phyloP scores from a whole-genome alignment of 1,140 invertebrate genomes.

The Platyscapa corneri region DNA sequence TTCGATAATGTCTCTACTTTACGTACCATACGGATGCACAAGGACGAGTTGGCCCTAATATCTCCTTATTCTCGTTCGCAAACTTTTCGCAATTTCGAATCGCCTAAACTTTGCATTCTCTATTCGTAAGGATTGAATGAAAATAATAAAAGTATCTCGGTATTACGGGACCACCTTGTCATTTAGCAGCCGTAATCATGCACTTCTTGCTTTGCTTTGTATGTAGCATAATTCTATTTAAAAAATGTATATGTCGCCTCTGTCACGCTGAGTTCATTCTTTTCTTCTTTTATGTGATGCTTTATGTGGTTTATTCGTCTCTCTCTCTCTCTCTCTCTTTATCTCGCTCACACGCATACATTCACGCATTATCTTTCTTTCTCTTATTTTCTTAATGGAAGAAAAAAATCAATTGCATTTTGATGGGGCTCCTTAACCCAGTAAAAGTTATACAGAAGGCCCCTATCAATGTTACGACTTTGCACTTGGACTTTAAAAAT shows the following conservation, averaged over 20 bases:
- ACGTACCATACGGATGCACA: slow-evolving; percentile 61
- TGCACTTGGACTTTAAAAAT: slow-evolving; percentile 44
- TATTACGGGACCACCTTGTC: slow-evolving; percentile 59
- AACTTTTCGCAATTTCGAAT: slow-evolving; percentile 3
- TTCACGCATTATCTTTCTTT: slow-evolving; percentile 26
- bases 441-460: slow-evolving; percentile 4
- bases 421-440: slow-evolving; percentile 28
- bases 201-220: slow-evolving; percentile 54
- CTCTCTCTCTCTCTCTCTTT: slow-evolving; percentile 13
- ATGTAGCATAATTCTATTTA: slow-evolving; percentile 61
- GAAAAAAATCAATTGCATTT: slow-evolving; percentile 53
- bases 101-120: not conserved
- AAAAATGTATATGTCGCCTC: slow-evolving; percentile 59
- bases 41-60: slow-evolving; percentile 60
- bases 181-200: slow-evolving; percentile 55
- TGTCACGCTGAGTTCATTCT: slow-evolving; percentile 48
- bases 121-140: not conserved
- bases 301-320: slow-evolving; percentile 43
- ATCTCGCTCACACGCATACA: slow-evolving; percentile 6
- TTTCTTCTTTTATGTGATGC: slow-evolving; percentile 57
- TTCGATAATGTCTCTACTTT: slow-evolving; percentile 69
- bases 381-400: slow-evolving; percentile 52
- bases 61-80: not conserved
- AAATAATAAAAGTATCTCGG: slow-evolving; percentile 30
- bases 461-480: slow-evolving; percentile 36